Conservation (phyloP, 2,888 invertebrate genomes). For the Scrobipalpa atriplicella region DNA sequence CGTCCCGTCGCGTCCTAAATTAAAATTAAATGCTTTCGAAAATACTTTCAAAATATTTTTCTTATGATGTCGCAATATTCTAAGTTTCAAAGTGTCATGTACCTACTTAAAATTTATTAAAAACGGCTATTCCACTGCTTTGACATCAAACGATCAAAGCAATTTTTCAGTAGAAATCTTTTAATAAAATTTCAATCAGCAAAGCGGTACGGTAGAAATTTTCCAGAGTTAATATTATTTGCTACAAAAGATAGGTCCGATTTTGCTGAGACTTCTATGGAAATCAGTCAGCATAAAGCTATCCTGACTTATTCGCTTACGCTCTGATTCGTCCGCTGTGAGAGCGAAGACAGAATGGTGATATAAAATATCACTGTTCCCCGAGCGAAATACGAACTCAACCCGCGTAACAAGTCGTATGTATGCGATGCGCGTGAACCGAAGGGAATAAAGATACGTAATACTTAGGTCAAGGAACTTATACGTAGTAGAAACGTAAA, state of each 20-base stretch:
- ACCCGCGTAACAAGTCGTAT: conserved; percentile 4
- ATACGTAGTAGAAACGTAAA: not conserved
- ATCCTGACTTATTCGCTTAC: conserved; percentile 54
- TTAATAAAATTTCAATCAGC: conserved; percentile 19
- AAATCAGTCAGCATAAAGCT: conserved; percentile 50
- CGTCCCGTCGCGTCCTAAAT: not conserved
- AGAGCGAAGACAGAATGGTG: conserved; percentile 28
- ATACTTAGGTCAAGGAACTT: conserved; percentile 1
- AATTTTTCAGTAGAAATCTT: conserved; percentile 23
- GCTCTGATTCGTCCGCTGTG: conserved; percentile 52
- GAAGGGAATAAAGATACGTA: conserved; percentile 4
- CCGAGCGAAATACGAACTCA: conserved; percentile 11
- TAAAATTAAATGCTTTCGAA: not conserved
- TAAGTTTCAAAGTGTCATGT: conserved; percentile 5
- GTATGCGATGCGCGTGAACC: conserved; percentile 5
- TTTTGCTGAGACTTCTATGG: conserved; percentile 25
- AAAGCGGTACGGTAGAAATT: not conserved
- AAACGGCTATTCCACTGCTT: conserved; percentile 20
- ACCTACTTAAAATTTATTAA: not conserved
- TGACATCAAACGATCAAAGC: conserved; percentile 23
- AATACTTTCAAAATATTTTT: not conserved
- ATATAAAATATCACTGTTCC: conserved; percentile 3
- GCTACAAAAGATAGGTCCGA: conserved; percentile 5
- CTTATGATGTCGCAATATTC: not conserved
- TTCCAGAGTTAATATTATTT: conserved; percentile 1